Evolutionary conservation across 2,888 invertebrate species (phyloP).

Genomic region (Phasia obesa): DNA sequence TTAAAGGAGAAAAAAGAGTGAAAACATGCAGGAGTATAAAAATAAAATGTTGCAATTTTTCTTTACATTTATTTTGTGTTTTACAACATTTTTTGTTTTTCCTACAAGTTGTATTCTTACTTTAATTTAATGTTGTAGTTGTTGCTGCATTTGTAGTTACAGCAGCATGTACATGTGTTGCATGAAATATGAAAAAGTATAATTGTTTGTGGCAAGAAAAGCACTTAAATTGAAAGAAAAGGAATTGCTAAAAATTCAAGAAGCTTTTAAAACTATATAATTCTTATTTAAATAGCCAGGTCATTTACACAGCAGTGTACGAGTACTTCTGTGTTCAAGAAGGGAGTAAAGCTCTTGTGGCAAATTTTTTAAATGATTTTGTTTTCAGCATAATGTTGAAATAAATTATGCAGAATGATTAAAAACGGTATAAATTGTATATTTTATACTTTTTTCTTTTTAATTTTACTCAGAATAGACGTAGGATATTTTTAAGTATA

Average conservation of each 20-base stretch:
- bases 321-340: conserved; percentile 4
- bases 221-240: conserved; percentile 58
- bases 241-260: conserved; percentile 54
- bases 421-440: neutral
- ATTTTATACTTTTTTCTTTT: neutral
- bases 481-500: no score
- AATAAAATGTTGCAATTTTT: conserved; percentile 43
- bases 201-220: conserved; percentile 68
- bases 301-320: neutral
- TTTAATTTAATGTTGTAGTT: conserved; percentile 37
- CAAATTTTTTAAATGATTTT: conserved; percentile 3
- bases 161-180: conserved; percentile 52
- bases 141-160: conserved; percentile 8
- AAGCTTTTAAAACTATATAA: conserved; percentile 59
- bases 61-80: conserved; percentile 40
- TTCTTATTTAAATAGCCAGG: conserved; percentile 42
- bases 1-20: no score
- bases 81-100: conserved; percentile 28
- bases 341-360: conserved; percentile 12
- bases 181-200: conserved; percentile 66
- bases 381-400: neutral
- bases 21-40: conserved; percentile 25
- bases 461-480: no score
- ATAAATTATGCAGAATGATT: conserved; percentile 30
- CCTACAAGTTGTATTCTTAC: conserved; percentile 4